Conservation (phyloP, 2,797 vertebrate genomes). For the Chloroceryle amazona region DNA sequence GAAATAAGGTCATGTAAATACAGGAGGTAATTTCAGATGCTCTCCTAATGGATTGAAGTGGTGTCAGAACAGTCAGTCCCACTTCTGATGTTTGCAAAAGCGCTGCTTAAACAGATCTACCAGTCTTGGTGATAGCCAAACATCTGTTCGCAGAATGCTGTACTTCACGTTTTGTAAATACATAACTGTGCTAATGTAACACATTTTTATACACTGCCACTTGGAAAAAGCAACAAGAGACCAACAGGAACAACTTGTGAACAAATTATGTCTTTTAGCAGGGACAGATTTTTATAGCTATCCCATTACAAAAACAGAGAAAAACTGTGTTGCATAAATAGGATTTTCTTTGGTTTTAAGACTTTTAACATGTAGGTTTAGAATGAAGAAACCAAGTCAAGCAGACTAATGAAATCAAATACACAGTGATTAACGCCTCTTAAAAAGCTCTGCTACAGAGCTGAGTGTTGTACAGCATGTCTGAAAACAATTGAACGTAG, state of each 20-base stretch:
- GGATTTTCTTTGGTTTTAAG: slow-evolving; percentile 42
- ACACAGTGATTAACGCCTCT: slow-evolving; percentile 24
- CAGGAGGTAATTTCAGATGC: slow-evolving; percentile 38
- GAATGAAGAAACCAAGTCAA: not conserved
- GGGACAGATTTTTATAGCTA: slow-evolving; percentile 57
- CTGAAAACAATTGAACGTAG: not conserved
- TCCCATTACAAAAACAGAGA: slow-evolving; percentile 17
- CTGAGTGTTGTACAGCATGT: not conserved
- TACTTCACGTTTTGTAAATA: slow-evolving; percentile 58
- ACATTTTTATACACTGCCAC: slow-evolving; percentile 16
- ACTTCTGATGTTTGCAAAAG: slow-evolving; percentile 68
- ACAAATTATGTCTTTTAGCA: slow-evolving; percentile 24
- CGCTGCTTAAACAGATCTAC: slow-evolving; percentile 47
- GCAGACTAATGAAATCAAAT: slow-evolving; percentile 42
- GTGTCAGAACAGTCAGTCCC: slow-evolving; percentile 37
- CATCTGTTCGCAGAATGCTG: slow-evolving; percentile 57
- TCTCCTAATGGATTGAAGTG: not conserved
- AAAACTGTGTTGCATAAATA: not conserved
- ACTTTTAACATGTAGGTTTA: slow-evolving; percentile 11
- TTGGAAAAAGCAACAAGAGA: slow-evolving; percentile 46
- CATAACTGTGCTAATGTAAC: slow-evolving; percentile 31
- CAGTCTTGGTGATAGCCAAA: slow-evolving; percentile 56
- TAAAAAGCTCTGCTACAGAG: not conserved
- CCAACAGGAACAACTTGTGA: slow-evolving; percentile 51
- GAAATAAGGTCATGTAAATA: slow-evolving; percentile 56